Base-by-base conservation (phyloP, 2,113 vertebrate species). In the Oncorhynchus keta region DNA sequence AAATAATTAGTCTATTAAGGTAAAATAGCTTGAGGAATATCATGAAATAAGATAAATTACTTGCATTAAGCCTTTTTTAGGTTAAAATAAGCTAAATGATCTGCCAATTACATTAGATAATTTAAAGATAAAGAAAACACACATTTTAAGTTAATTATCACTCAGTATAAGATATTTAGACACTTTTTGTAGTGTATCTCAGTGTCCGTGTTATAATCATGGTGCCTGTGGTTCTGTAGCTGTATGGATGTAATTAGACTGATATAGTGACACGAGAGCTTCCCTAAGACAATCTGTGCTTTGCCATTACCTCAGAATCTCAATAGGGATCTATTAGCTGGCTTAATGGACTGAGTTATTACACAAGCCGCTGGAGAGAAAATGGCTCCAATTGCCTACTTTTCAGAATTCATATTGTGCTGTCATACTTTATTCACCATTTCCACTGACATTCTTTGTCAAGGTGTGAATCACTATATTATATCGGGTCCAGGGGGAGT, bases 271-370 rank as follows among this genome's bases (percentile, higher is more conserved):
- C 59, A 62, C 18, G 4, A n/a, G 20, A 66, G 70, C 16, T n/a
- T 49, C 22, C 45, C 6, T 39, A 30, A 62, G 12, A 65, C 51
- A 30, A 20, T 26, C 48, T 39, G 45, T 30, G 20, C 66, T 13
- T 22, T 55, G 20, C 13, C 48, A 68, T 61, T 68, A 20, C 13
- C 16, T 30, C 14, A 65, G 59, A n/a, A 62, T 62, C 61, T 66
- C 73, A 74, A n/a, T 64, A 13, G 51, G 62, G 57, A 39, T 32
- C 45, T n/a, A 74, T 35, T 64, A 74, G 26, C 35, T 20, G 12
- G 48, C 8, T 57, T 72, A 55, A 72, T 75, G 61, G 62, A 66
- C 62, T 67, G 55, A 65, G 39, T 74, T 32, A 74, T 28, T 64
- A 12, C 59, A 14, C 28, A 65, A 8, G 5, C 62, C 32, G 8